Conservation (phyloP, 1,140 invertebrate species). For the Brachionus manjavacas region DNA sequence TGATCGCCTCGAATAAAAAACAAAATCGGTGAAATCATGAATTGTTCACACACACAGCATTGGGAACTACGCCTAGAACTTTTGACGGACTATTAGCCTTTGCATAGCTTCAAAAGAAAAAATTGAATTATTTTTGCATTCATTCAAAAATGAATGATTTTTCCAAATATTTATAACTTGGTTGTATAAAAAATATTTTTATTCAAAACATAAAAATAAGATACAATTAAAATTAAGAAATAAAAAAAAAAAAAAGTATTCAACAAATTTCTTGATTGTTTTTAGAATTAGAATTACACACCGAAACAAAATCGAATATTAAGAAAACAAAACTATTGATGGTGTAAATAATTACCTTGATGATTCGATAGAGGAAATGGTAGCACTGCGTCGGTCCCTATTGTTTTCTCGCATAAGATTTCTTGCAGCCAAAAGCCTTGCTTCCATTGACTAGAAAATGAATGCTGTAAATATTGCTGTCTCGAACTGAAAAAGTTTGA, state of each 20-base stretch:
- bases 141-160: background rate
- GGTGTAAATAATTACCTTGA: constrained; percentile 1
- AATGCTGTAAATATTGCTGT: background rate
- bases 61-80: background rate
- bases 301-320: background rate
- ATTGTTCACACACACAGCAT: background rate
- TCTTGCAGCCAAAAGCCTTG: constrained; percentile 1
- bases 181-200: too few relatives aligned
- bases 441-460: constrained; percentile 36
- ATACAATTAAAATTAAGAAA: background rate
- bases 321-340: background rate
- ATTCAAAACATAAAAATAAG: too few relatives aligned
- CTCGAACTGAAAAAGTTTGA: background rate
- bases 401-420: constrained; percentile 28
- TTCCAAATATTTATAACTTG: background rate
- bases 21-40: background rate
- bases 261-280: background rate
- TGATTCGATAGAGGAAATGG: constrained; percentile 19
- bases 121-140: background rate
- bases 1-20: background rate
- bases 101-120: background rate
- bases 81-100: background rate
- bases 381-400: constrained; percentile 34
- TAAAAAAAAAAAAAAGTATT: background rate
- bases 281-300: background rate